Base-by-base conservation (phyloP, 2,113 vertebrate species). In the Psephotus haematonotus region DNA sequence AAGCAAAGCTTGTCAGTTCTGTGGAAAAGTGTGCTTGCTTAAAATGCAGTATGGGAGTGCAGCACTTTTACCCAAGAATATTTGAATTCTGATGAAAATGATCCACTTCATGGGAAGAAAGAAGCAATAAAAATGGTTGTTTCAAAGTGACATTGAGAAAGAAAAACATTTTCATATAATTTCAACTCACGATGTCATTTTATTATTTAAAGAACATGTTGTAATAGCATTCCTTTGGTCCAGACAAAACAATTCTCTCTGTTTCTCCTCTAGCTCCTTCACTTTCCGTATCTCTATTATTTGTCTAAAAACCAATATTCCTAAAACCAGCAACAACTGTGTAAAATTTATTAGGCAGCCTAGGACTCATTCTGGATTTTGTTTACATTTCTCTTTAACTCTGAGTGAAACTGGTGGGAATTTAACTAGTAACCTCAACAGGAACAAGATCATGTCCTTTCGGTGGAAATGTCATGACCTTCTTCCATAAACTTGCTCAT, bases 161-260 rank as follows among this genome's bases (percentile, higher is more conserved):
- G 33, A 24, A 87, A 93, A 94, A n/a, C 31, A 53, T 91, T 93
- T 91, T 64, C 7, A 62, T 75, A 69, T 69, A 3, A 35, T 76
- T 85, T 82, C 25, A 50, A 47, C 35, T 67, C 52, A 74, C 3
- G 35, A 71, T 68, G 33, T 75, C 46, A 78, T 57, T 86, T 93
- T 86, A 64, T 67, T 94, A 79, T 91, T 91, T 78, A 88, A 75
- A 88, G 47, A 50, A 92, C 52, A 25, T 43, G 43, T 82, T 84
- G 52, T 52, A 89, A 92, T 17, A 80, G 13, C 78, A 88, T 91
- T 92, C 77, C 49, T 95, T 82, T 35, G 10, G 67, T 67, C 81
- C 78, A 97, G 90, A 85, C 91, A 91, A 94, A 95, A 95, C 70
- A 94, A 9, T 63, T 85, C 37, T 83, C 41, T 69, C 57, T 97